Evolutionary conservation across 2,797 vertebrate species (phyloP).

Genomic region (Galago senegalensis): DNA sequence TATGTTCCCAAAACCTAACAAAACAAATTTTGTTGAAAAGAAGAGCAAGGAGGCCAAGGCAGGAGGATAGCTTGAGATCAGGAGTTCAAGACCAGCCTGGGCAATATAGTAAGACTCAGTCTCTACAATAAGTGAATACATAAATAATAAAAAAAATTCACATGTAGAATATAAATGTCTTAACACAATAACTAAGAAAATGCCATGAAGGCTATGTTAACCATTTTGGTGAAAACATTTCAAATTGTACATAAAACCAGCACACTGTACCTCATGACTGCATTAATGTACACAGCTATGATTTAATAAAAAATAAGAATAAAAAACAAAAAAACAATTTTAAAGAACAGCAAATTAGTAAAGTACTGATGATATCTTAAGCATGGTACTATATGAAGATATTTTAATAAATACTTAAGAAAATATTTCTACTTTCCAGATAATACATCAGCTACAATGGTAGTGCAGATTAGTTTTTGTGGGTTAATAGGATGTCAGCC

Average conservation of each 20-base stretch:
- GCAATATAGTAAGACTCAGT: not conserved
- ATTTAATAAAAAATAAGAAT: too few species aligned
- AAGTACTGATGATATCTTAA: not conserved
- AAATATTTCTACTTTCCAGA: not conserved
- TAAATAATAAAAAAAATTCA: too few species aligned
- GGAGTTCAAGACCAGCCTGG: not conserved
- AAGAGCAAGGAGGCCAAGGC: not conserved
- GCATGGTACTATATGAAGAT: not conserved
- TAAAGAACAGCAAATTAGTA: not conserved
- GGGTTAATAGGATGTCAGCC: not conserved
- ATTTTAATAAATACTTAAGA: not conserved
- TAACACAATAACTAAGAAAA: too few species aligned
- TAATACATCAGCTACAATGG: not conserved
- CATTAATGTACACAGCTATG: too few species aligned
- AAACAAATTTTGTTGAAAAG: not conserved
- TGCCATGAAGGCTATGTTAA: too few species aligned
- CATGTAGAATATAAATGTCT: too few species aligned
- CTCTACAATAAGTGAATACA: not conserved
- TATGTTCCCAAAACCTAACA: not conserved
- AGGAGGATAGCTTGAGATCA: not conserved
- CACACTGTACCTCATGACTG: too few species aligned
- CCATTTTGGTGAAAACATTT: too few species aligned
- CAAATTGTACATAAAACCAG: too few species aligned
- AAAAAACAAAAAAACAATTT: not conserved
- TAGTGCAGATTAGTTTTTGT: not conserved